phyloP scores from a whole-genome alignment of 2,797 vertebrate genomes.

The Moxostoma hubbsi region DNA sequence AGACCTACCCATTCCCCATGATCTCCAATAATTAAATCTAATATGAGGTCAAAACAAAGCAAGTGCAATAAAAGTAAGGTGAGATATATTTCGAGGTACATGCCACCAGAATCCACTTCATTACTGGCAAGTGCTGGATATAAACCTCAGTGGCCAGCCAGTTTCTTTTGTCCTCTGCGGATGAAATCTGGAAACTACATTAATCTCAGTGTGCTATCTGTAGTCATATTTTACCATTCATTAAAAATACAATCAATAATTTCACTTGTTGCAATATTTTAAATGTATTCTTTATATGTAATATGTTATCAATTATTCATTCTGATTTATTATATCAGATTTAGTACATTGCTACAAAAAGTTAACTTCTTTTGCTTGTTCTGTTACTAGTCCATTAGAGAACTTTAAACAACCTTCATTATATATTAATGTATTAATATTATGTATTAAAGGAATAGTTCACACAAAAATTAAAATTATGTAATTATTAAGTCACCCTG shows the following conservation, averaged over 20 bases:
- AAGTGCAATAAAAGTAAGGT: constrained; percentile 72
- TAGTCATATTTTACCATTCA: neutral
- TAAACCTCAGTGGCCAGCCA: neutral
- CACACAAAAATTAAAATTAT: no score
- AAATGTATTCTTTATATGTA: neutral
- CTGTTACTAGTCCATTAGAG: neutral
- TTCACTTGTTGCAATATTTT: neutral
- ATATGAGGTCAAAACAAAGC: constrained; percentile 69
- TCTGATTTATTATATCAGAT: neutral
- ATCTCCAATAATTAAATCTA: constrained; percentile 78
- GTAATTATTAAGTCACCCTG: no score
- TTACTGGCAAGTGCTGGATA: constrained; percentile 35
- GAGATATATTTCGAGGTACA: constrained; percentile 62
- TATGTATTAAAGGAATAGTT: no score
- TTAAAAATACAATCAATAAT: neutral
- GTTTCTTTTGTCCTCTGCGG: constrained; percentile 5
- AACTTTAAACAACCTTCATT: neutral
- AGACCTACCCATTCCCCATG: constrained; percentile 76
- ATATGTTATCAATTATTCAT: neutral
- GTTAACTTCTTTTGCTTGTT: no score
- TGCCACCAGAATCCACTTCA: constrained; percentile 52
- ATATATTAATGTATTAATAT: neutral
- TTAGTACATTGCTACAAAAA: neutral
- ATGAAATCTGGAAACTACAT: constrained; percentile 18
- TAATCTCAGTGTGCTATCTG: constrained; percentile 27